phyloP scores from a whole-genome alignment of 2,113 vertebrate genomes.

The Microcebus murinus region DNA sequence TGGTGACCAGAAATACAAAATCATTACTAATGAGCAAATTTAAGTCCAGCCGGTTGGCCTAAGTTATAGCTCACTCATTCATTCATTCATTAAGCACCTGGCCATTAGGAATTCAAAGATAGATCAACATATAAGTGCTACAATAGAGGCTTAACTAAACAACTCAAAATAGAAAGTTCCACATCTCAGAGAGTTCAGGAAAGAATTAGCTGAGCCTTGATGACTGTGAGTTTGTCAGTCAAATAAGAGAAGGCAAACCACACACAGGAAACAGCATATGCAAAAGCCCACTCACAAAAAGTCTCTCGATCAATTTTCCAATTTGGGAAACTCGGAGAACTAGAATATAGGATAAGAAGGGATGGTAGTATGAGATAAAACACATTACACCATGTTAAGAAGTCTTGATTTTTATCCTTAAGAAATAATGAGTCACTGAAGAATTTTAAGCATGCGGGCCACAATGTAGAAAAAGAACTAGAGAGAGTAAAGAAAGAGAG shows the following conservation, averaged over 20 bases:
- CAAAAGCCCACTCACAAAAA: not conserved
- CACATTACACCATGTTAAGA: not conserved
- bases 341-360: not conserved
- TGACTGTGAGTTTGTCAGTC: not conserved
- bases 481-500: not conserved
- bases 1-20: not conserved
- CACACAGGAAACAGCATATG: not conserved
- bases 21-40: not conserved
- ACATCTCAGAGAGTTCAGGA: not conserved
- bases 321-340: not conserved
- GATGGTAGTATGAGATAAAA: not conserved
- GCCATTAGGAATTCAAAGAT: not conserved
- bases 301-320: not conserved
- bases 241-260: not conserved
- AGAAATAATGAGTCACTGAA: slow-evolving; percentile 6
- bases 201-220: not conserved
- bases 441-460: not conserved
- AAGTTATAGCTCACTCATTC: not conserved
- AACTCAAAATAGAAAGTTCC: not conserved
- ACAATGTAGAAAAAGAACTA: not conserved
- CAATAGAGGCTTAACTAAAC: not conserved
- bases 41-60: not conserved
- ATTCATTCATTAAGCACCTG: not conserved
- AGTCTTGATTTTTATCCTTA: not conserved
- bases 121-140: not conserved